These are phyloP conservation scores for Eurytoma adleriae DNA, from an alignment of 2,888 invertebrate species.

Conservation along the genomic window DNA sequence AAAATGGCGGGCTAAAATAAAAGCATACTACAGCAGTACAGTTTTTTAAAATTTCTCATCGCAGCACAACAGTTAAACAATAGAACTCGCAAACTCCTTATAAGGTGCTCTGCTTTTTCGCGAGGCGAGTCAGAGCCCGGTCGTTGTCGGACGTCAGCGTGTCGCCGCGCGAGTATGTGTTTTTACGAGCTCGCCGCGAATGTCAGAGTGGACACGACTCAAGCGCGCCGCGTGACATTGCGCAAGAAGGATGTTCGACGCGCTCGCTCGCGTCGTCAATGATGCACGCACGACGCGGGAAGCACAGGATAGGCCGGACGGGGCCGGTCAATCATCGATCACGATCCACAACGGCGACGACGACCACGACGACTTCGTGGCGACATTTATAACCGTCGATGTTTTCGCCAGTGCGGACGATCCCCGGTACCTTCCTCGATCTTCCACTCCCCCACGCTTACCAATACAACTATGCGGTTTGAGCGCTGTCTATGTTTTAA, in stretches of 20 bases:
- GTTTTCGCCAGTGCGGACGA: no score
- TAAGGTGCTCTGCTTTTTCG: no score
- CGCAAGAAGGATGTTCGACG: constrained; percentile 47
- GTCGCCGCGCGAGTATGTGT: not conserved
- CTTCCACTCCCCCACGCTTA: no score
- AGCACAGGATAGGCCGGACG: not conserved
- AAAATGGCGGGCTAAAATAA: no score
- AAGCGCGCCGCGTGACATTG: constrained; percentile 16
- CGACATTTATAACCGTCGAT: constrained; percentile 45
- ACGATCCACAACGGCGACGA: not conserved
- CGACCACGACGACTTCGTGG: not conserved
- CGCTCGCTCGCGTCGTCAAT: not conserved
- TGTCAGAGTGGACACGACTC: not conserved
- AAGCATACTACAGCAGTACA: no score
- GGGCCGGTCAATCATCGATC: constrained; percentile 51
- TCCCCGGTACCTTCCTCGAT: no score
- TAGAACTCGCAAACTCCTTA: no score
- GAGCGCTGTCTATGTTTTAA: no score
- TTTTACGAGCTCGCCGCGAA: not conserved
- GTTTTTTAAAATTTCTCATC: no score
- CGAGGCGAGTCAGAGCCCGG: no score
- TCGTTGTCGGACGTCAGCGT: not conserved
- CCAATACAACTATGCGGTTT: no score
- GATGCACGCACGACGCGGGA: not conserved
- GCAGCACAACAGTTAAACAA: no score